These are phyloP conservation scores for Papilio gigon DNA, from an alignment of 2,888 invertebrate species.

Conservation along the genomic window DNA sequence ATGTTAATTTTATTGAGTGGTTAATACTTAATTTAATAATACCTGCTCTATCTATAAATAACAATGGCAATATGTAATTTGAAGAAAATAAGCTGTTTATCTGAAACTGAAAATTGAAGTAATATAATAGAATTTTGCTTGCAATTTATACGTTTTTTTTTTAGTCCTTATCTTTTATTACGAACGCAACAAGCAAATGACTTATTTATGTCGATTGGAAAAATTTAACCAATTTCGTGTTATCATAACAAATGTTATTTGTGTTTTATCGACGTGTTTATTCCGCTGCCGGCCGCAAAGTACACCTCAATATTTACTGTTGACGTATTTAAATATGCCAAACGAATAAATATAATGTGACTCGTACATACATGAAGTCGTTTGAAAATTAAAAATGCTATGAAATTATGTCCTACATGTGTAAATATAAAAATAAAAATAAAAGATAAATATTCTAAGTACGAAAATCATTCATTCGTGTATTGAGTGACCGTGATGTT, in stretches of 20 bases:
- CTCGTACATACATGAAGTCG: neutral
- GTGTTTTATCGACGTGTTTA: conserved; percentile 14
- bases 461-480: neutral
- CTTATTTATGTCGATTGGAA: conserved; percentile 13
- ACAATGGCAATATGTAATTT: too few species aligned
- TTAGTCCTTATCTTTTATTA: neutral
- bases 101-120: too few species aligned
- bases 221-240: conserved; percentile 16
- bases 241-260: conserved; percentile 17
- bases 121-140: too few species aligned
- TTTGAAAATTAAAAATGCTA: neutral
- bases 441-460: neutral
- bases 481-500: neutral
- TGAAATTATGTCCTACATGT: neutral
- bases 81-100: too few species aligned
- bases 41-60: too few species aligned
- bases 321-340: conserved; percentile 16
- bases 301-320: conserved; percentile 16
- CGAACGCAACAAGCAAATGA: neutral
- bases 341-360: conserved; percentile 9
- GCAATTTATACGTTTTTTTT: too few species aligned
- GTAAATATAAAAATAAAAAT: neutral
- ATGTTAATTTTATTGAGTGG: too few species aligned
- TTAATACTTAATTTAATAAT: too few species aligned
- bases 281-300: neutral